Conservation (phyloP, 2,797 vertebrate genomes). For the Molossus molossus region DNA sequence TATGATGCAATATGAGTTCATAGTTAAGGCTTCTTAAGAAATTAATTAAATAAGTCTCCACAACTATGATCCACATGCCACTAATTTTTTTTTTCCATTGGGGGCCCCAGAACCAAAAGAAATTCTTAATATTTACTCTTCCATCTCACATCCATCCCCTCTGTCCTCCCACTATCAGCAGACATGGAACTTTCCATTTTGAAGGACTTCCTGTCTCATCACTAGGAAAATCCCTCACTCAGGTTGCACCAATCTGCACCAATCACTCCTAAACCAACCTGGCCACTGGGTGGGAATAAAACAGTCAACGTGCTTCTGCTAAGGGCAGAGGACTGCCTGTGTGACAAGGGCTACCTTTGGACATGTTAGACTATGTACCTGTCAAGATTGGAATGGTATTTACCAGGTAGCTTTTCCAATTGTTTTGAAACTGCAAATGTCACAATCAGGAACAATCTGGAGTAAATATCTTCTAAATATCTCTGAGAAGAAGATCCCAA, state of each 20-base stretch:
- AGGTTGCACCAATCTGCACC: background rate
- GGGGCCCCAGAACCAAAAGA: background rate
- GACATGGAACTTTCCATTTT: background rate
- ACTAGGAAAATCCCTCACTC: background rate
- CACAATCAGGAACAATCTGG: slow-evolving; percentile 24
- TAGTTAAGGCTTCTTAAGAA: slow-evolving; percentile 30
- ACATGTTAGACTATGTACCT: background rate
- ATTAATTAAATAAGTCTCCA: background rate
- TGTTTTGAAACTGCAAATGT: background rate
- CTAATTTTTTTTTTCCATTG: background rate
- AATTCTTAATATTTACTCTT: background rate
- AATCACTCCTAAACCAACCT: background rate
- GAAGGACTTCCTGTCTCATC: background rate
- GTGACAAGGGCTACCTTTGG: background rate
- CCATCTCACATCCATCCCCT: background rate
- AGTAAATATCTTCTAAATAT: slow-evolving; percentile 29
- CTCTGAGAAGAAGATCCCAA: background rate
- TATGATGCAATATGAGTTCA: background rate
- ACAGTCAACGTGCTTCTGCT: background rate
- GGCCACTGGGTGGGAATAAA: background rate
- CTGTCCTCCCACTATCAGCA: background rate
- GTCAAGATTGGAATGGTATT: background rate
- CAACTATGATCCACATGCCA: background rate
- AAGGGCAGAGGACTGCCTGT: background rate
- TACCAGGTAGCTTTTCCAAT: background rate